Evolutionary conservation across 2,888 invertebrate genomes (phyloP).

Genomic region (Drosophila flavopinicola): DNA sequence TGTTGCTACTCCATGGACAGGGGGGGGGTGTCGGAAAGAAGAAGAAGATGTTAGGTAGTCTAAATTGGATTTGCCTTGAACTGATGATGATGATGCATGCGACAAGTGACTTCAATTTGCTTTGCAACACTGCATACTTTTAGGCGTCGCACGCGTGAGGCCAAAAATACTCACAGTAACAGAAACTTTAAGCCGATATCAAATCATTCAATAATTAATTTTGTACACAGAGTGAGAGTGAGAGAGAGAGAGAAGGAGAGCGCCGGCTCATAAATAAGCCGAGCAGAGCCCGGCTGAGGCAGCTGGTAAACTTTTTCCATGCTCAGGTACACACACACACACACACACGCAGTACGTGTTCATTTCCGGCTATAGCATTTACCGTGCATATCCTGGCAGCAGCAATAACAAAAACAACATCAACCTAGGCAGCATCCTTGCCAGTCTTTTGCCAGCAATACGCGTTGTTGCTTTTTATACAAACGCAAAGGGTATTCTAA

Average conservation of each 20-base stretch:
- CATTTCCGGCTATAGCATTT: slow-evolving; percentile 77
- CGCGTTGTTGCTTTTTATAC: slow-evolving; percentile 7
- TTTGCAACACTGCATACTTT: slow-evolving; percentile 26
- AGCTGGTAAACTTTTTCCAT: slow-evolving; percentile 61
- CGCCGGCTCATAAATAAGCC: slow-evolving; percentile 49
- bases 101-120: slow-evolving; percentile 70
- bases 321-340: slow-evolving; percentile 18
- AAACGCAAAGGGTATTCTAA: not conserved
- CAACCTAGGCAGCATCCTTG: slow-evolving; percentile 50
- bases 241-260: slow-evolving; percentile 10
- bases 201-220: slow-evolving; percentile 79
- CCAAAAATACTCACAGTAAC: slow-evolving; percentile 35
- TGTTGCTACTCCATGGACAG: slow-evolving; percentile 14
- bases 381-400: slow-evolving; percentile 72
- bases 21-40: not conserved
- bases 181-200: slow-evolving; percentile 75
- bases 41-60: slow-evolving; percentile 13
- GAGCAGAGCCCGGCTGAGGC: slow-evolving; percentile 29
- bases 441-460: slow-evolving; percentile 13
- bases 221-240: slow-evolving; percentile 17
- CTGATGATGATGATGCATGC: slow-evolving; percentile 66
- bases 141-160: slow-evolving; percentile 8
- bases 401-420: slow-evolving; percentile 19
- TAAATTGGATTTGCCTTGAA: slow-evolving; percentile 68
- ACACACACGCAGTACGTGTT: slow-evolving; percentile 64